Percentiles rank a stretch among this genome's conserved stretches.
phyloP scores from a whole-genome alignment of 1,140 invertebrate genomes.

The Eumaeus atala region DNA sequence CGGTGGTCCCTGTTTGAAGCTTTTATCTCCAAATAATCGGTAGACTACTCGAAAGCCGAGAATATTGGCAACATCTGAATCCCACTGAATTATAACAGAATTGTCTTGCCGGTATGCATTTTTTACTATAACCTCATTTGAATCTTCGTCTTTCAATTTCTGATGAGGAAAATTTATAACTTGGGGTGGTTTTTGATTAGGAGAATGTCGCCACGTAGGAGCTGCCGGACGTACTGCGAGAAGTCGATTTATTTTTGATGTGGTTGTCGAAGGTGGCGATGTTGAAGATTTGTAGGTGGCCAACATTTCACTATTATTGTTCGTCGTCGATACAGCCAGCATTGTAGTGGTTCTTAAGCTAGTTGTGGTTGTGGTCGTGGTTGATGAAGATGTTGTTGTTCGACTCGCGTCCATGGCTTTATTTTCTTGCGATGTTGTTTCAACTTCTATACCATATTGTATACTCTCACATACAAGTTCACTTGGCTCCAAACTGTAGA shows the following conservation, averaged over 20 bases:
- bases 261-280: conserved; percentile 40
- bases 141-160: conserved; percentile 77
- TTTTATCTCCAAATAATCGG: conserved; percentile 90
- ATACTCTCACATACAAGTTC: conserved; percentile 76
- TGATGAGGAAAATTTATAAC: conserved; percentile 81
- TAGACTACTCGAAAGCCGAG: conserved; percentile 92
- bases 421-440: conserved; percentile 40
- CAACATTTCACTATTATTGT: conserved; percentile 36
- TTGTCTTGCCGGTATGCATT: conserved; percentile 90
- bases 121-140: conserved; percentile 87
- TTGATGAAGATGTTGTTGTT: conserved; percentile 41
- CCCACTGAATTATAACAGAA: conserved; percentile 93
- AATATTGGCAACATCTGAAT: conserved; percentile 88
- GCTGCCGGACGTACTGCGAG: conserved; percentile 47
- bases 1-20: conserved; percentile 91
- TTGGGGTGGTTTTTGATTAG: conserved; percentile 79
- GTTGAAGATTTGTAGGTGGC: conserved; percentile 29
- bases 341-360: conserved; percentile 37
- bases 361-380: conserved; percentile 50
- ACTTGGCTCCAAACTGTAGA: conserved; percentile 89
- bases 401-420: conserved; percentile 42
- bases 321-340: conserved; percentile 46
- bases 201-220: conserved; percentile 60
- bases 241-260: conserved; percentile 42
- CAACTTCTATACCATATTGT: conserved; percentile 39